Evolutionary conservation across 2,797 vertebrate genomes (phyloP), one percentile per base, ranked within the genome.

Genomic region (Cynodonichthys magdalenae): DNA sequence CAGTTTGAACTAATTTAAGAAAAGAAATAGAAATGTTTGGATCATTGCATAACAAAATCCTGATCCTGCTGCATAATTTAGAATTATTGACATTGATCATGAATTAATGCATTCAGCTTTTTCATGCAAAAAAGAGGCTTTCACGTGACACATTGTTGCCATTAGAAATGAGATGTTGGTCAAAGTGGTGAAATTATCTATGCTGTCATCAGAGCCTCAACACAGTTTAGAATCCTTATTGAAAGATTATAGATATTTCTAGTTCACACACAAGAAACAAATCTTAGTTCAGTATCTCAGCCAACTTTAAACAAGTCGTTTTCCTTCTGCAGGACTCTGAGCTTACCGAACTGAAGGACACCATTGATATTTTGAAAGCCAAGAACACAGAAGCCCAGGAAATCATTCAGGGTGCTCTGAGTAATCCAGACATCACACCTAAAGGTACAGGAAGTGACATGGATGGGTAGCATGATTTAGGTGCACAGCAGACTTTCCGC

Each of bases 331-430:
- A 99, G 98, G 98, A 99, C 78, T 93, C 94, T 0, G 96, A 99
- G 77, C 91, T 99, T 75, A 83, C 93, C 51, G 97, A 99, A 55
- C 86, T 99, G 64, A 94, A 94, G 75, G 96, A 99, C 17, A 99
- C 97, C 68, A 99, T 99, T 1, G 97, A 99, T 42, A 91, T 94
- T 52, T 87, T 99, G 71, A 96, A 95, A 85, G 90, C 91, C 75
- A 98, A 99, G 90, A 99, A 98, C 75, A 95, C 96, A 0, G 98
- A 99, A 77, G 95, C 96, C 49, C 97, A 98, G 53, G 94, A 93
- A 1, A 95, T 98, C 74, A 98, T 99, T 66, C 96, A 98, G 0
- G 96, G 89, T 2, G 96, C 97, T 14, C 92, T 99, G 34, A 95
- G 83, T 6, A 94, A 89, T 74, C 94, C 95, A 0, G 96, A 98